Evolutionary conservation across 2,888 invertebrate species (phyloP).

Genomic region (Ypsolopha scabrella): DNA sequence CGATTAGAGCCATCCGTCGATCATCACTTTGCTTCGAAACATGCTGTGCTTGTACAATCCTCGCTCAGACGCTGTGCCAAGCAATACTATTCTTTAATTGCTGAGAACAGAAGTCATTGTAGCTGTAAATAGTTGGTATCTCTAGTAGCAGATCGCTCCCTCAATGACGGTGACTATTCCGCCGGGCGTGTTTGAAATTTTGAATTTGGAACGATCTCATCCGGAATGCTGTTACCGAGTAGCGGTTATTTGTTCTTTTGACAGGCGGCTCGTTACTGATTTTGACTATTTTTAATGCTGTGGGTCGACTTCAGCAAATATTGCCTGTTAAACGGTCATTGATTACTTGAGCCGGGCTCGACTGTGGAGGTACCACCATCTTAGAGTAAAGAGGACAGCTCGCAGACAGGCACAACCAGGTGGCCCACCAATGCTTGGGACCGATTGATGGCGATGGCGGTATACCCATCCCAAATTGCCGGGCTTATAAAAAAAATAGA

Average conservation of each 20-base stretch:
- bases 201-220: background rate
- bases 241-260: background rate
- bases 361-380: too few relatives aligned
- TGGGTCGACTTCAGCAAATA: too few relatives aligned
- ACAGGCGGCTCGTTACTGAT: too few relatives aligned
- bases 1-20: conserved; percentile 14
- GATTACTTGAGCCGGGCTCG: background rate
- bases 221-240: background rate
- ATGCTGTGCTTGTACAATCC: background rate
- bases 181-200: background rate
- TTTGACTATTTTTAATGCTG: too few relatives aligned
- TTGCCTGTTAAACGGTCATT: background rate
- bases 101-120: too few relatives aligned
- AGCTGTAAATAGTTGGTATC: background rate
- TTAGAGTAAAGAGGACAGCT: too few relatives aligned
- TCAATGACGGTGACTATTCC: background rate
- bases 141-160: too few relatives aligned
- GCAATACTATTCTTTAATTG: background rate
- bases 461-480: too few relatives aligned
- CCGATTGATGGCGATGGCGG: too few relatives aligned
- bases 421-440: too few relatives aligned
- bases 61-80: background rate
- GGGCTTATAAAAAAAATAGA: too few relatives aligned
- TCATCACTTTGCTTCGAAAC: conserved; percentile 5
- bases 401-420: too few relatives aligned